A percentile compares a stretch with the other conserved stretches of the same genome.
Conservation (phyloP, 64 coral and sea anemone species). For the Catalaphyllia jardinei region DNA sequence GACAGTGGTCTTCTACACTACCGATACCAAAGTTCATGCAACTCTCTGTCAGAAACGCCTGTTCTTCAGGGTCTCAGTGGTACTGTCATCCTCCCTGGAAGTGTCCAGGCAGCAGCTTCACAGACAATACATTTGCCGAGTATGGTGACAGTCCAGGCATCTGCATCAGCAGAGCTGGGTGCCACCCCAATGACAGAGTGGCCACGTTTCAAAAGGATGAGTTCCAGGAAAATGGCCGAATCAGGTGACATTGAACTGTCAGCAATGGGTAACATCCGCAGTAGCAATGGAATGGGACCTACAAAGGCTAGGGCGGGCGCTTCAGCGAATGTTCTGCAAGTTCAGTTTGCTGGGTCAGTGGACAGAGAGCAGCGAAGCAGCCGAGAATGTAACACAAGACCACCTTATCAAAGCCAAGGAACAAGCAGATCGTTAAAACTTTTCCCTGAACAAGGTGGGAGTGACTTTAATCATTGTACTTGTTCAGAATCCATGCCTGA, state of each 20-base stretch:
- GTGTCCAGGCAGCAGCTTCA: slow-evolving; percentile 71
- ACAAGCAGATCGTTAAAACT: not conserved
- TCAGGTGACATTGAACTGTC: slow-evolving; percentile 43
- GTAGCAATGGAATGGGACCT: slow-evolving; percentile 3
- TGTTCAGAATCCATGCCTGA: not conserved
- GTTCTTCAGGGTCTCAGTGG: not conserved
- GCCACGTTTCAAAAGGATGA: slow-evolving; percentile 21
- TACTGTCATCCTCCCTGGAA: slow-evolving; percentile 79
- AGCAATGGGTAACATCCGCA: slow-evolving; percentile 44
- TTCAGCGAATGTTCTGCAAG: slow-evolving; percentile 44
- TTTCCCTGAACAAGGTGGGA: not conserved
- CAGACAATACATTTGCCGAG: slow-evolving; percentile 82
- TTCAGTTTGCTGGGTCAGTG: slow-evolving; percentile 37
- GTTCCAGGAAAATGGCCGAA: slow-evolving; percentile 8
- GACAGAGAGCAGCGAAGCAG: slow-evolving; percentile 34
- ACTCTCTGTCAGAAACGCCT: slow-evolving; percentile 23
- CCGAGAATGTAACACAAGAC: not conserved
- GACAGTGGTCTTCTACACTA: slow-evolving; percentile 33
- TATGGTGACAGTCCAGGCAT: slow-evolving; percentile 74
- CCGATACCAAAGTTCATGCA: slow-evolving; percentile 48
- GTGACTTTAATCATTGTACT: not conserved
- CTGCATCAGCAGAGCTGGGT: slow-evolving; percentile 70
- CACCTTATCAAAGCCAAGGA: not conserved
- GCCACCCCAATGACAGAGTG: slow-evolving; percentile 1
- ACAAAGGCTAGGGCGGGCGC: slow-evolving; percentile 45